phyloP scores from a whole-genome alignment of 2,113 vertebrate species.

The Trogon melanurus region DNA sequence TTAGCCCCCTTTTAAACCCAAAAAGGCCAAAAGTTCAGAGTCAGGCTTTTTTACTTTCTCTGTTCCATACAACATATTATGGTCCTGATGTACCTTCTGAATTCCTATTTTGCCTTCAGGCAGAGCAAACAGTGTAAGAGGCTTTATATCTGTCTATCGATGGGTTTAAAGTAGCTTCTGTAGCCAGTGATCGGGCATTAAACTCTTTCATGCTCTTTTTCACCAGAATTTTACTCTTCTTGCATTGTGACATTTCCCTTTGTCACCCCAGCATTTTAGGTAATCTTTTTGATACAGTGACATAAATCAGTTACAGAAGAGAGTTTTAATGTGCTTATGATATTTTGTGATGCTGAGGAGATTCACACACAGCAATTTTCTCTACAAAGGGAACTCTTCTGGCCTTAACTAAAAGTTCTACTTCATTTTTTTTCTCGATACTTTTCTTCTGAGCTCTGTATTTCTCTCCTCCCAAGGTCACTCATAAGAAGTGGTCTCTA shows the following conservation, averaged over 20 bases:
- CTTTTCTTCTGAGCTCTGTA: neutral
- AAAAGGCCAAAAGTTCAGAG: neutral
- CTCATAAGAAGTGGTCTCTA: neutral
- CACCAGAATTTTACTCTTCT: neutral
- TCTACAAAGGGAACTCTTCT: neutral
- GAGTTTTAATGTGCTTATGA: neutral
- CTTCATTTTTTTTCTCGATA: neutral
- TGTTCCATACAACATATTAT: neutral
- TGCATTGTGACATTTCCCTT: neutral
- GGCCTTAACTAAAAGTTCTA: neutral
- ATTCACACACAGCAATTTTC: neutral
- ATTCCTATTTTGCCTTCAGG: neutral
- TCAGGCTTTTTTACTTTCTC: neutral
- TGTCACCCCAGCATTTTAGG: neutral
- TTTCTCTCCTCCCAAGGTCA: neutral
- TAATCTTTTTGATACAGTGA: neutral
- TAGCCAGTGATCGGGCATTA: neutral
- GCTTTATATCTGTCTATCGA: neutral
- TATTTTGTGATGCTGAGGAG: neutral
- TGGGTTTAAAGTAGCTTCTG: neutral
- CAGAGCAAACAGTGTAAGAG: neutral
- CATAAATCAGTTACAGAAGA: neutral
- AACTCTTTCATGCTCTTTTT: neutral
- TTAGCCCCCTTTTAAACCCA: neutral
- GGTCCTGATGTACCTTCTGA: neutral